Conservation (phyloP, 2,113 vertebrate species). For the Trichechus manatus region DNA sequence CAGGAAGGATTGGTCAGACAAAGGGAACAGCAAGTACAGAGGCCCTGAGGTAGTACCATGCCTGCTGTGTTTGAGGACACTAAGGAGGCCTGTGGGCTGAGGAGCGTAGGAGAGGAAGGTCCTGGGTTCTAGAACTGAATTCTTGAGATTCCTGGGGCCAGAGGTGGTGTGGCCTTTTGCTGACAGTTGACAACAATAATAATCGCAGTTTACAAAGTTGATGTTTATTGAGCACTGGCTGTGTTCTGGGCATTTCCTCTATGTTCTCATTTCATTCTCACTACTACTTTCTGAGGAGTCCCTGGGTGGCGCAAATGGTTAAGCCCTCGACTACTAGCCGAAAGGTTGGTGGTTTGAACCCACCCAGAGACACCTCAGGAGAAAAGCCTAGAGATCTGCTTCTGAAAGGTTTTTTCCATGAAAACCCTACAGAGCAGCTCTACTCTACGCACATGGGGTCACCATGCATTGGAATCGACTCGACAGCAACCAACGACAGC, state of each 20-base stretch:
- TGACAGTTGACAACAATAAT: background rate
- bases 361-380: background rate
- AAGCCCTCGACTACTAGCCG: background rate
- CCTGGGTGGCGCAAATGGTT: background rate
- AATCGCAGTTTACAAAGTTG: background rate
- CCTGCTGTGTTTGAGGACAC: background rate
- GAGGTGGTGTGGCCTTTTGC: background rate
- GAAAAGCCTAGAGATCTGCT: background rate
- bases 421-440: background rate
- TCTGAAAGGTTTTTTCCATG: background rate
- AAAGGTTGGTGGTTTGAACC: background rate
- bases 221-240: background rate
- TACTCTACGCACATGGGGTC: background rate
- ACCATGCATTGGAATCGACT: no score
- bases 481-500: no score
- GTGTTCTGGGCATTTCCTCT: no score
- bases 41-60: background rate
- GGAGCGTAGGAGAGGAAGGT: background rate
- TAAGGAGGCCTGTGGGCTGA: background rate
- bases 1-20: background rate
- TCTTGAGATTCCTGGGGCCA: background rate
- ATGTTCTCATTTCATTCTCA: background rate
- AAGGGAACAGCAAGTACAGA: conserved; percentile 11
- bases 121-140: background rate
- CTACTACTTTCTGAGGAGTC: background rate